A percentile compares a stretch with the other conserved stretches of the same genome.
phyloP scores from a whole-genome alignment of 2,888 invertebrate genomes.

The Polylopha cassiicola region DNA sequence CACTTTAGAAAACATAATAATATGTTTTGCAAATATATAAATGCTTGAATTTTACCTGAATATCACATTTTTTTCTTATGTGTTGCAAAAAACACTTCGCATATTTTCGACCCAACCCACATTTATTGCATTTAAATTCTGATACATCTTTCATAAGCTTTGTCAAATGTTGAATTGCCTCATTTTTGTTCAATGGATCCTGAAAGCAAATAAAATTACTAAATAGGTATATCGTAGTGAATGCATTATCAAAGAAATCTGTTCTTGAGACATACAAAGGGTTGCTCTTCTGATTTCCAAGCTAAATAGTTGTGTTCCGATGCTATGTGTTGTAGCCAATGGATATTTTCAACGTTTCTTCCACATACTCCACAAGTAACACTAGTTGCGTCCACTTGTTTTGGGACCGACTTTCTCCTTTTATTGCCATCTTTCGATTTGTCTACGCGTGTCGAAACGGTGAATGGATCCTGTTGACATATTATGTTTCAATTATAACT shows the following conservation, averaged over 20 bases:
- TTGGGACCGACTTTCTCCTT: too few relatives aligned
- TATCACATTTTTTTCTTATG: too few relatives aligned
- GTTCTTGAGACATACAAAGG: constrained; percentile 2
- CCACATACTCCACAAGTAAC: constrained; percentile 10
- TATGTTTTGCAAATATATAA: too few relatives aligned
- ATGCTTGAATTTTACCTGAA: too few relatives aligned
- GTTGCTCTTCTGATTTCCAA: constrained; percentile 7
- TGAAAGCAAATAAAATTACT: neutral
- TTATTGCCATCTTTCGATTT: too few relatives aligned
- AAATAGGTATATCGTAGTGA: too few relatives aligned
- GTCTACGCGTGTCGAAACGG: too few relatives aligned
- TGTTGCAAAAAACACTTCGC: constrained; percentile 6
- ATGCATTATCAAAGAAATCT: too few relatives aligned
- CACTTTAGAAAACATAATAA: too few relatives aligned
- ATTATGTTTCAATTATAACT: too few relatives aligned
- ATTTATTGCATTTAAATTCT: constrained; percentile 2
- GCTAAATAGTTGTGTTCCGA: constrained; percentile 12
- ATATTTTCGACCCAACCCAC: constrained; percentile 1
- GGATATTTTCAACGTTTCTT: neutral
- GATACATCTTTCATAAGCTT: constrained; percentile 1
- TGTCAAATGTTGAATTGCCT: neutral
- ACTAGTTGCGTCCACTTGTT: too few relatives aligned
- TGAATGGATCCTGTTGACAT: too few relatives aligned
- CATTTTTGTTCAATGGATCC: constrained; percentile 3
- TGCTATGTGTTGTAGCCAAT: constrained; percentile 15